These are phyloP conservation scores for Julus scandinavius DNA, from an alignment of 2,888 invertebrate genomes.

Conservation along the genomic window DNA sequence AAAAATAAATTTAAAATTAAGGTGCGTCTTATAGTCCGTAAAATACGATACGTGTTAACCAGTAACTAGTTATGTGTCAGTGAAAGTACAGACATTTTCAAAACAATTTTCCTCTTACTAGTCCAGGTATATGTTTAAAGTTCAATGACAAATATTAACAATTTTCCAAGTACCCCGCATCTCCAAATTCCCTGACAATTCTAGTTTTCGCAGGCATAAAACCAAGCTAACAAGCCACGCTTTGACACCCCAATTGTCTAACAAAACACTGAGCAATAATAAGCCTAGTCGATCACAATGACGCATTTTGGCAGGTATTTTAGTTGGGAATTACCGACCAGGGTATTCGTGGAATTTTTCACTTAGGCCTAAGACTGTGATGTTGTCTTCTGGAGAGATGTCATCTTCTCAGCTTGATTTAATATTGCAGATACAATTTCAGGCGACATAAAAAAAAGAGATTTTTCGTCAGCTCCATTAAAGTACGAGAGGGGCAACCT, in stretches of 20 bases:
- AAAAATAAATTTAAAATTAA: too few relatives aligned
- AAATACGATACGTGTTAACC: too few relatives aligned
- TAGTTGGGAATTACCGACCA: neutral
- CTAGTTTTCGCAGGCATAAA: too few relatives aligned
- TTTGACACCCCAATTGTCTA: neutral
- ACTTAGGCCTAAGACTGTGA: neutral
- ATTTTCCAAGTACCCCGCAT: too few relatives aligned
- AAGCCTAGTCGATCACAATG: constrained; percentile 40
- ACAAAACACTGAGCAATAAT: neutral
- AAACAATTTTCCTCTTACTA: too few relatives aligned
- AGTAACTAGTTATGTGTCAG: too few relatives aligned
- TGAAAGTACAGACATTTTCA: too few relatives aligned
- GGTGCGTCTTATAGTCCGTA: too few relatives aligned
- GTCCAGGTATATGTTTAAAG: too few relatives aligned
- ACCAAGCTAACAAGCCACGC: neutral
- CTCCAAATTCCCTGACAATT: too few relatives aligned
- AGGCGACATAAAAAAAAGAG: neutral
- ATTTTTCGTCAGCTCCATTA: constrained; percentile 24
- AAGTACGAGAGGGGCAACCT: neutral
- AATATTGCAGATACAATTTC: neutral
- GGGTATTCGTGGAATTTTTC: constrained; percentile 28
- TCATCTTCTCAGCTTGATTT: constrained; percentile 31
- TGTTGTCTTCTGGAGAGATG: neutral
- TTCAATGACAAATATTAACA: too few relatives aligned
- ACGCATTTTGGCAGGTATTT: neutral